Evolutionary conservation across 1,140 invertebrate genomes (phyloP).

Genomic region (Campoletis sonorensis): DNA sequence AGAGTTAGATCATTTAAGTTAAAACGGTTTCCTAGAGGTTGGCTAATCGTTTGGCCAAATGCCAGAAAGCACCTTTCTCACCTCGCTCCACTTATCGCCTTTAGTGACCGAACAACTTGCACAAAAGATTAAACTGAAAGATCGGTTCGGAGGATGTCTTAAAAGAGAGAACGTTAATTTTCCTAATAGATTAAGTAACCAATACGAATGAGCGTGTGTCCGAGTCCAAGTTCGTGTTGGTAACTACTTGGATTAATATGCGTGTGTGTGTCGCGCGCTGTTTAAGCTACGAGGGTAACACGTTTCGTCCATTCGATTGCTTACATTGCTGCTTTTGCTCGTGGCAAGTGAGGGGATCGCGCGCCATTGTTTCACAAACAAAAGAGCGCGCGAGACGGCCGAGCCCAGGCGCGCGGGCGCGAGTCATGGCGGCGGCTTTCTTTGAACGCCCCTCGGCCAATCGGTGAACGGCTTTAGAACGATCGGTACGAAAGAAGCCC

Average conservation of each 20-base stretch:
- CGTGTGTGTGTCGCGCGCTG: conserved; percentile 4
- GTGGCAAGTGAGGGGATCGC: conserved; percentile 65
- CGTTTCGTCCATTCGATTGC: background rate
- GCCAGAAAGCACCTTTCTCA: conserved; percentile 6
- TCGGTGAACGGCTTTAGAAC: conserved; percentile 67
- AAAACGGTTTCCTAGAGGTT: background rate
- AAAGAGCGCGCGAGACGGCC: conserved; percentile 57
- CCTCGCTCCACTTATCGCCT: background rate
- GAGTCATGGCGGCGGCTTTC: conserved; percentile 75
- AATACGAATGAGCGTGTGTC: conserved; percentile 48
- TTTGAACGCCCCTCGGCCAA: conserved; percentile 75
- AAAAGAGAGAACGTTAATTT: conserved; percentile 62
- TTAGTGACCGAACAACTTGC: background rate
- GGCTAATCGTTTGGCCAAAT: conserved; percentile 1
- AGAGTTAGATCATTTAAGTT: background rate
- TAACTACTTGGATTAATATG: background rate
- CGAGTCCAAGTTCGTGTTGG: background rate
- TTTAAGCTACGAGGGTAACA: conserved; percentile 36
- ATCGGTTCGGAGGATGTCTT: background rate
- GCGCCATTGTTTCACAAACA: conserved; percentile 72
- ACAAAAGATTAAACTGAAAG: background rate
- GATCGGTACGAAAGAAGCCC: conserved; percentile 69
- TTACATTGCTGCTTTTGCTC: conserved; percentile 58
- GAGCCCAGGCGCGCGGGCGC: conserved; percentile 58
- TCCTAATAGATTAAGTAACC: conserved; percentile 69